Conservation (phyloP, 2,113 vertebrate genomes). For the Gorsachius goisagi region DNA sequence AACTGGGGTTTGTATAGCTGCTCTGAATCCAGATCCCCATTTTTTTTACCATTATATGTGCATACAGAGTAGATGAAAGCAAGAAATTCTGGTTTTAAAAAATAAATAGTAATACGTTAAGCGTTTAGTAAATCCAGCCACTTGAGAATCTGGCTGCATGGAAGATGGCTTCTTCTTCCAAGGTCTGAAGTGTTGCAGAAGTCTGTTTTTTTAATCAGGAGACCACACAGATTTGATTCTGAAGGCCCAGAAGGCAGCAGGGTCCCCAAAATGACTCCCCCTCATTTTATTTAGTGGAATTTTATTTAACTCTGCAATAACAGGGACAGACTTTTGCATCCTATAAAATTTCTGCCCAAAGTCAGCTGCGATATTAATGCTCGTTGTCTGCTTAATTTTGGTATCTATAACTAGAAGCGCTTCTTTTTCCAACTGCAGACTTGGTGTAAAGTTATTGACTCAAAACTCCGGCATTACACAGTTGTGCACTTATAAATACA, state of each 20-base stretch:
- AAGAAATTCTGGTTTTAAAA: neutral
- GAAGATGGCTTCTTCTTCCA: neutral
- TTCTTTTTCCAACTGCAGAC: neutral
- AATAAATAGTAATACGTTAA: neutral
- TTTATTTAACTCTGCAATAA: neutral
- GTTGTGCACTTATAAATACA: neutral
- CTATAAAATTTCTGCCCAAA: neutral
- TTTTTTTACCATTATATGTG: neutral
- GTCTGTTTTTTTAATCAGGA: neutral
- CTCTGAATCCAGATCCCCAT: neutral
- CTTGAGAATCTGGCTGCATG: neutral
- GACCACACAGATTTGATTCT: neutral
- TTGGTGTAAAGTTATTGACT: neutral
- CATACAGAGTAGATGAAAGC: neutral
- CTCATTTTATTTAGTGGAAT: neutral
- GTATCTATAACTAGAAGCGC: neutral
- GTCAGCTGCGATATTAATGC: neutral
- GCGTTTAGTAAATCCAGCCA: neutral
- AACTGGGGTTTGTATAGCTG: accelerated
- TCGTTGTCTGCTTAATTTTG: neutral
- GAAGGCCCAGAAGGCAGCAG: neutral
- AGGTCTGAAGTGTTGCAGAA: neutral
- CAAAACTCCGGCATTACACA: neutral
- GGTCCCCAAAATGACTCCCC: neutral
- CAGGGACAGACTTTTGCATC: neutral